These are phyloP conservation scores for Dermatemys mawii DNA, from an alignment of 2,113 vertebrate species.

Conservation along the genomic window DNA sequence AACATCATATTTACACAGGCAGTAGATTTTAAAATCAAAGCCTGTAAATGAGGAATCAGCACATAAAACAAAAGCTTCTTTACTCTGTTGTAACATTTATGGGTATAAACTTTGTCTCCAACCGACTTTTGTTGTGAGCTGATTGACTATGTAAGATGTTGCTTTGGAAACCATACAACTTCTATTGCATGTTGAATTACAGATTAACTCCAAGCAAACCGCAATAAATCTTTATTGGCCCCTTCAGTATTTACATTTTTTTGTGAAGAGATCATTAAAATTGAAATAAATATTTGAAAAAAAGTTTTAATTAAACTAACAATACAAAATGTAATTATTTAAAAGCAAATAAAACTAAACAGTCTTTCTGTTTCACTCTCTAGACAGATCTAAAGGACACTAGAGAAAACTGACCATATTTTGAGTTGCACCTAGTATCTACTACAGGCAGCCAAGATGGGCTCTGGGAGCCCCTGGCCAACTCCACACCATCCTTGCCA, in stretches of 20 bases:
- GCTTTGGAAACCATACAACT: background rate
- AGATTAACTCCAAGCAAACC: background rate
- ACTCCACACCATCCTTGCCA: background rate
- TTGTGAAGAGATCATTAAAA: background rate
- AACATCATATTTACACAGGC: background rate
- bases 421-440: background rate
- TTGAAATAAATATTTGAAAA: background rate
- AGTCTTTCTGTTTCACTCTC: background rate
- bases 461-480: background rate
- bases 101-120: background rate
- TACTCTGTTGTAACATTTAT: background rate
- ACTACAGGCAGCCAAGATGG: background rate
- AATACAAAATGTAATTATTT: accelerated
- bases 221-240: background rate
- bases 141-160: background rate
- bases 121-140: background rate
- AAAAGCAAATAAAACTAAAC: background rate
- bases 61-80: background rate
- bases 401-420: background rate
- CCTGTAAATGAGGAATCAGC: background rate
- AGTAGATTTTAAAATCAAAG: background rate
- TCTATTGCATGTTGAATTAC: background rate
- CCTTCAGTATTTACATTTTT: background rate
- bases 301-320: background rate
- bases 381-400: background rate